Base-by-base conservation (phyloP, 2,113 vertebrate genomes). In the Plotosus lineatus region DNA sequence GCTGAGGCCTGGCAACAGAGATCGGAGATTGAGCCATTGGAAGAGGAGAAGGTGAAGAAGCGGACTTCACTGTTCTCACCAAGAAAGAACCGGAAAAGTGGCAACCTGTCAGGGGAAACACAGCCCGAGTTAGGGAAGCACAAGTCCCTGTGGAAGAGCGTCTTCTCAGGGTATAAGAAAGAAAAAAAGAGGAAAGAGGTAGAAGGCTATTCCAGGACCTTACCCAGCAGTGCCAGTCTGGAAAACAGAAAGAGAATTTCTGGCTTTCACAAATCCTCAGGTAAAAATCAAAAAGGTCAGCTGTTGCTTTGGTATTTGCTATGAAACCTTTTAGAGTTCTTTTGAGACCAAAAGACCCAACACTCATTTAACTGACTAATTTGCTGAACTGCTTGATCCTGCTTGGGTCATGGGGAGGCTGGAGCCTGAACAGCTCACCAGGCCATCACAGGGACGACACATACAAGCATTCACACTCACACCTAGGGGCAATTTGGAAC, bases 151-250 rank as follows among this genome's bases (percentile, higher is more conserved):
- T 97, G 94, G 95, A 97, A 94, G 79, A 90, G 94, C 0, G 93
- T 97, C 60, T 95, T 97, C 85, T 94, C 94, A 1, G 94, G 94
- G 12, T 95, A 95, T 85, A 94, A 91, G 83, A 96, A 93, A 86
- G 94, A 96, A 82, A 94, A 94, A 86, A 96, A 88, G 73, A 89
- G 94, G 88, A 95, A 94, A 84, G 94, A 94, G 79, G 91, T 86
- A 90, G 44, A 92, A 85, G 79, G 91, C 90, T 14, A 92, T 91
- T 81, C 93, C 2, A 94, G 93, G 86, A 94, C 94, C 5, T 92
- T 93, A 0, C 95, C 94, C n/a, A 95, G 92, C 3, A 86, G 87
- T 23, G 83, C 90, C 82, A 93, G 51, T 36, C 91, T 0, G 88
- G 90, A 83, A 93, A 92, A 80, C 93, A 91, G 0, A 88, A 85